Conservation (phyloP, 2,113 vertebrate genomes). For the Anser cygnoides region DNA sequence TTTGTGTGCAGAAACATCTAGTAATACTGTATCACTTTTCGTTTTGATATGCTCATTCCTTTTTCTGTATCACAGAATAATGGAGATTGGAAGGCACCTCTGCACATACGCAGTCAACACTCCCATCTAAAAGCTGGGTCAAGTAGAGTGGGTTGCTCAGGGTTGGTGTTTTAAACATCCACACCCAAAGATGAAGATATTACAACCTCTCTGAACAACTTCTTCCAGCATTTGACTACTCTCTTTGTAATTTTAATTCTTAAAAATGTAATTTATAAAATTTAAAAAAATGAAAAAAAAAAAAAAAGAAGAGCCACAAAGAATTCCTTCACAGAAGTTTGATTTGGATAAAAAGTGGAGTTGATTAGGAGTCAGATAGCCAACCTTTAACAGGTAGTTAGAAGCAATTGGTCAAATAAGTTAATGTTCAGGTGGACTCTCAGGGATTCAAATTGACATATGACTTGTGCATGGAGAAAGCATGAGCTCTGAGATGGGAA, state of each 20-base stretch:
- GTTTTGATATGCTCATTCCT: neutral
- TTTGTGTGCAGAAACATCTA: neutral
- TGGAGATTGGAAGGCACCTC: neutral
- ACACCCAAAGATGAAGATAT: neutral
- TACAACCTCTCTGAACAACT: neutral
- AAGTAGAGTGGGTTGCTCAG: neutral
- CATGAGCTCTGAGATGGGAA: too few relatives aligned
- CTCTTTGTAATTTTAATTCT: neutral
- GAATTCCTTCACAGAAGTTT: neutral
- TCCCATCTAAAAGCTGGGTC: neutral
- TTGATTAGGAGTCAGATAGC: too few relatives aligned
- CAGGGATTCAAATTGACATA: too few relatives aligned
- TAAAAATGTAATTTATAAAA: neutral
- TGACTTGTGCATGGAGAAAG: too few relatives aligned
- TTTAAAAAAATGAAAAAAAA: neutral
- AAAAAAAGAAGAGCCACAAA: neutral
- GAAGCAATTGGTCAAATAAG: too few relatives aligned
- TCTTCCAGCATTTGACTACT: neutral
- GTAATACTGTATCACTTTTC: neutral
- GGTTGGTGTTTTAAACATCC: fast-evolving
- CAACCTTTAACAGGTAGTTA: too few relatives aligned
- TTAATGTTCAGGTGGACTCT: too few relatives aligned
- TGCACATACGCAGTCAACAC: neutral
- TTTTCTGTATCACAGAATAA: neutral
- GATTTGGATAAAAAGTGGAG: neutral